Evolutionary conservation across 2,113 vertebrate species (phyloP), one percentile per base, ranked within the genome.

Genomic region (Prunella fulvescens): DNA sequence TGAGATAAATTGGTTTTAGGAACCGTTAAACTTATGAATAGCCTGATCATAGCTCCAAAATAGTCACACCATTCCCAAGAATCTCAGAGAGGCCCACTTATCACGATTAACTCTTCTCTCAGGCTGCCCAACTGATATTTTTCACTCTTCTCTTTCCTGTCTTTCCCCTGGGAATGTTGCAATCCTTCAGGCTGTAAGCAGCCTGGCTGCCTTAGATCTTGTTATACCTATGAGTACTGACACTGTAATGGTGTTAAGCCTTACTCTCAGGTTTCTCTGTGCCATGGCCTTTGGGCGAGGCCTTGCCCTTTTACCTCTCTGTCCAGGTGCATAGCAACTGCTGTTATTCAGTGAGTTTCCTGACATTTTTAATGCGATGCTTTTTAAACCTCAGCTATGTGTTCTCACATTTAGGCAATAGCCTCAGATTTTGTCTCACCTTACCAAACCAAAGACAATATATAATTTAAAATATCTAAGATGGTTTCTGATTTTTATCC

Each of bases 181-280:
- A 78, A 61, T 48, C 56, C 51, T 78, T 72, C 25, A 88, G 88
- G 60, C 60, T 86, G 80, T 29, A n/a, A 88, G 25, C 37, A 93
- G 64, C 25, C 82, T 78, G 51, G 76, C 57, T 88, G 60, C 44
- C 64, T 91, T 86, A 93, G 90, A 86, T 93, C 80, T 90, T 81
- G 72, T 81, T 92, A 71, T 64, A 84, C 35, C 64, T 90, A 51
- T 76, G 90, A 86, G 64, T 81, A 88, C 39, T 88, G 90, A 88
- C 90, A 81, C 66, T 20, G 37, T 65, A 88, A 86, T 29, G 86
- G 44, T 53, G 82, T 81, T 90, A 86, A 94, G 37, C 37, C 72
- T 74, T 86, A 89, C 64, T 74, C 71, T 92, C 82, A 67, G 65
- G 28, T 90, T 96, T 93, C 71, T 90, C 64, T 79, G 12, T 74